Conservation (phyloP, 2,113 vertebrate species). For the Malurus cyaneus region DNA sequence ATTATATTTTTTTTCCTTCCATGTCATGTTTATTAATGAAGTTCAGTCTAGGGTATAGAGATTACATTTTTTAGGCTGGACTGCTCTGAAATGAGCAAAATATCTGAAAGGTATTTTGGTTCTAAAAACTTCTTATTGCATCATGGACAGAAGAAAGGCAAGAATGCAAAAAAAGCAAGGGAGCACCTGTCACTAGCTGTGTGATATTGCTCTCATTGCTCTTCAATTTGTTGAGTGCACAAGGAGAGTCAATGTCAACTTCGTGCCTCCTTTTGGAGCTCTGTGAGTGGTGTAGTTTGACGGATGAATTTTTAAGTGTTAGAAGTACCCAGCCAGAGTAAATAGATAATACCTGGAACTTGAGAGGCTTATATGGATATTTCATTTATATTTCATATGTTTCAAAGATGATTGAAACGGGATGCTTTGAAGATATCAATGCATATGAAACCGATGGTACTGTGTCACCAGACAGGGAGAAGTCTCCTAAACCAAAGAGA, state of each 20-base stretch:
- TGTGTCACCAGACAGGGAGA: constrained; percentile 73
- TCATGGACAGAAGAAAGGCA: neutral
- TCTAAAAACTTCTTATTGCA: neutral
- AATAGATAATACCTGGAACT: neutral
- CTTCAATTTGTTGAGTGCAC: neutral
- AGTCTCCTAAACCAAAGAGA: constrained; percentile 79
- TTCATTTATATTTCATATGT: neutral
- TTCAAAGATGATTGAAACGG: constrained; percentile 90
- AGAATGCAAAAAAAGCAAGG: neutral
- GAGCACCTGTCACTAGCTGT: neutral
- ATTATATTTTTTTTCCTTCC: neutral
- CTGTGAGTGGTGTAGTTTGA: neutral
- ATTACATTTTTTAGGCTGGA: neutral
- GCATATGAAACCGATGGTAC: constrained; percentile 76
- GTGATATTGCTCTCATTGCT: neutral
- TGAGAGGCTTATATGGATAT: neutral
- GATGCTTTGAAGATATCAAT: constrained; percentile 91
- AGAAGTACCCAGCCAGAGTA: neutral
- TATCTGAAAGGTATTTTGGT: neutral
- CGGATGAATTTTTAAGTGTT: neutral
- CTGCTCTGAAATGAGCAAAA: neutral
- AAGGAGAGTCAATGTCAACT: neutral
- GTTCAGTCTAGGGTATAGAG: neutral
- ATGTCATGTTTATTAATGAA: neutral
- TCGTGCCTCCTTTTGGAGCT: neutral